phyloP scores from a whole-genome alignment of 2,113 vertebrate species.

The Stictonetta naevosa region DNA sequence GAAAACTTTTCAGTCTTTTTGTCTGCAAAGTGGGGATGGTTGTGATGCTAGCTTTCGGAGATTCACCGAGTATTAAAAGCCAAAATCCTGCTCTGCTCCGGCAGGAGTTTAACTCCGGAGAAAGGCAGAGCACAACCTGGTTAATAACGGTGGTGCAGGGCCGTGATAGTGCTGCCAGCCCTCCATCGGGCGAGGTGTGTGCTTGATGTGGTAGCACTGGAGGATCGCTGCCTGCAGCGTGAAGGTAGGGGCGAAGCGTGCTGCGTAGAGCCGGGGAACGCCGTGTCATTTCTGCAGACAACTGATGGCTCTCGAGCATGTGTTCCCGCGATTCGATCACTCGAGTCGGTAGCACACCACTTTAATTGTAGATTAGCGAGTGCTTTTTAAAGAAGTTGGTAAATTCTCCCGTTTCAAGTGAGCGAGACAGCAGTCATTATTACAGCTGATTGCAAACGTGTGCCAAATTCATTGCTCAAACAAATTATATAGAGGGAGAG shows the following conservation, averaged over 20 bases:
- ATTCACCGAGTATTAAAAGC: background rate
- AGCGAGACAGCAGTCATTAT: slow-evolving; percentile 44
- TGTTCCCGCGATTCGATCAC: background rate
- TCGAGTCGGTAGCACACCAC: background rate
- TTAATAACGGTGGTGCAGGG: background rate
- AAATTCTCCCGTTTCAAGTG: slow-evolving; percentile 64
- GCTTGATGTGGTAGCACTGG: background rate
- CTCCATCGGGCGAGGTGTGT: background rate
- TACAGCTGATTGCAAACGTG: slow-evolving; percentile 55
- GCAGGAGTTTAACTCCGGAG: background rate
- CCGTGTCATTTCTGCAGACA: slow-evolving; percentile 52
- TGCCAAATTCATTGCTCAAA: slow-evolving; percentile 51
- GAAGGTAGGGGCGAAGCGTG: slow-evolving; percentile 18
- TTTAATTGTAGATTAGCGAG: slow-evolving; percentile 46
- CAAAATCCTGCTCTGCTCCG: background rate
- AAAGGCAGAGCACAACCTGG: background rate
- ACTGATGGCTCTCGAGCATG: background rate
- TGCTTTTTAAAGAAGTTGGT: slow-evolving; percentile 59
- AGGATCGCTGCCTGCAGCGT: background rate
- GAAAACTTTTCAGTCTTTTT: background rate
- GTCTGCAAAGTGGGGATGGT: background rate
- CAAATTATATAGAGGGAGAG: slow-evolving; percentile 51
- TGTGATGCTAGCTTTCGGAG: background rate
- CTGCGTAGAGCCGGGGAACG: slow-evolving; percentile 8
- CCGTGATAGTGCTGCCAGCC: background rate